Conservation (phyloP, 2,888 invertebrate species). For the Meteorus cinctellus region DNA sequence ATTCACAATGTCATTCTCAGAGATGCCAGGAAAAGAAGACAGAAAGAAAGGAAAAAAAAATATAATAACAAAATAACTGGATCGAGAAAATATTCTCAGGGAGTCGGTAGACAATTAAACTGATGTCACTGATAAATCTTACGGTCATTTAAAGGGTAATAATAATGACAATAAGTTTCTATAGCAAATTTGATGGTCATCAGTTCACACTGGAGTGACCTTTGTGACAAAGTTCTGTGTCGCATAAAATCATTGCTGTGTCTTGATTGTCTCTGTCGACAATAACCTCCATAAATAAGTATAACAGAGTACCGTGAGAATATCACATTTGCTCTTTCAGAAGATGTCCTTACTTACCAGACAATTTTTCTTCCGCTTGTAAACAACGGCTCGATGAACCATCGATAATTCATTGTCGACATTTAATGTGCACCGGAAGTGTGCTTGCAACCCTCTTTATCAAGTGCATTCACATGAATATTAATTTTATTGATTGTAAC, state of each 20-base stretch:
- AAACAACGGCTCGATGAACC: constrained; percentile 28
- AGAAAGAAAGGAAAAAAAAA: constrained; percentile 5
- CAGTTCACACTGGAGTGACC: constrained; percentile 33
- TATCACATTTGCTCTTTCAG: not conserved
- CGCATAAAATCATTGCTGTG: not conserved
- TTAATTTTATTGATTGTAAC: constrained; percentile 19
- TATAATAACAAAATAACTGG: constrained; percentile 26
- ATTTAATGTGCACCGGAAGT: constrained; percentile 25
- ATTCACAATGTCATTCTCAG: constrained; percentile 4
- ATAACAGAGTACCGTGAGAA: constrained; percentile 18
- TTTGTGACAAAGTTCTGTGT: constrained; percentile 38
- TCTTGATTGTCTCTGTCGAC: constrained; percentile 12
- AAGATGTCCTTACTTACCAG: not conserved
- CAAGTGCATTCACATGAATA: constrained; percentile 11
- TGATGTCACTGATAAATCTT: not conserved
- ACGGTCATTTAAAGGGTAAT: not conserved
- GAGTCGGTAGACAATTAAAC: constrained; percentile 16
- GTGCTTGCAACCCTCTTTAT: not conserved
- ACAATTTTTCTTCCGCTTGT: not conserved
- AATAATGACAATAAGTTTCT: not conserved
- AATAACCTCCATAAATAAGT: not conserved
- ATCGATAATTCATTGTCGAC: constrained; percentile 29
- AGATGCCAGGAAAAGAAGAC: not conserved
- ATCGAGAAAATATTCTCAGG: constrained; percentile 29
- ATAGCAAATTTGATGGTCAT: constrained; percentile 29